phyloP scores from a whole-genome alignment of 2,113 vertebrate genomes.

The Gopherus flavomarginatus region DNA sequence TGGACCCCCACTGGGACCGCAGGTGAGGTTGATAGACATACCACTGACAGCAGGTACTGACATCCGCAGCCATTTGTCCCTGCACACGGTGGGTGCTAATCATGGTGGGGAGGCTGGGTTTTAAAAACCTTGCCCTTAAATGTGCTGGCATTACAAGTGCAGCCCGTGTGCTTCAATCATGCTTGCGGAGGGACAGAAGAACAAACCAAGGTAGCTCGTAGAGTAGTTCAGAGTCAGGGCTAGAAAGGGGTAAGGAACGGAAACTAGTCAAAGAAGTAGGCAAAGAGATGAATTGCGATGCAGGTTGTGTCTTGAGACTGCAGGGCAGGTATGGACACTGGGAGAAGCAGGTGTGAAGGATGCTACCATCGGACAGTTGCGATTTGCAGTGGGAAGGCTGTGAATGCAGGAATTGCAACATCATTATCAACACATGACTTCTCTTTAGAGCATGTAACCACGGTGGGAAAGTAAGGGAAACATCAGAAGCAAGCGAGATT shows the following conservation, averaged over 20 bases:
- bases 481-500: conserved; percentile 53
- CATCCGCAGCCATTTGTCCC: conserved; percentile 33
- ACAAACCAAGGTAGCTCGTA: background rate
- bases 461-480: conserved; percentile 37
- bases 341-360: background rate
- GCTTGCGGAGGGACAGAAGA: background rate
- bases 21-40: conserved; percentile 28
- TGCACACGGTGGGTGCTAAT: background rate
- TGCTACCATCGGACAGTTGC: background rate
- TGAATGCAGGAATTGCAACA: background rate
- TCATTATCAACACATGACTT: background rate
- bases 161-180: background rate
- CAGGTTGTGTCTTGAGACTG: background rate
- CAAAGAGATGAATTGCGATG: background rate
- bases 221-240: background rate
- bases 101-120: background rate
- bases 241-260: background rate
- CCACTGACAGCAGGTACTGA: conserved; percentile 7
- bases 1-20: background rate
- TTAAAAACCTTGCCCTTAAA: background rate
- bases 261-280: background rate
- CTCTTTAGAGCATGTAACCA: conserved; percentile 48
- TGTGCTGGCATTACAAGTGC: background rate
- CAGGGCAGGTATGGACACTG: background rate
- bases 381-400: background rate